Percentiles rank a stretch among this genome's conserved stretches.
phyloP scores from a whole-genome alignment of 2,888 invertebrate species.

The Nephrocerus scutellatus region DNA sequence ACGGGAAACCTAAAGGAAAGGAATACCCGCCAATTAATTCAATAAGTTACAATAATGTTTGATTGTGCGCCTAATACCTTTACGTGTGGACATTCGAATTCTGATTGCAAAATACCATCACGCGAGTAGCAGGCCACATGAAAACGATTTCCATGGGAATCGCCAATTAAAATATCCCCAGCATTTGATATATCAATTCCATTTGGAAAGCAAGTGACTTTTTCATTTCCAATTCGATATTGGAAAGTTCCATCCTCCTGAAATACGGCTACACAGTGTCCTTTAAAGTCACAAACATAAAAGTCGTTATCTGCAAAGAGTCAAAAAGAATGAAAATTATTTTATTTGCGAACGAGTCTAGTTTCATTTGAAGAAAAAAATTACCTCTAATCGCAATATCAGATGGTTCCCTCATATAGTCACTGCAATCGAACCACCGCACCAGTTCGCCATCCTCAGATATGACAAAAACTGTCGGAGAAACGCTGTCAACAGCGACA shows the following conservation, averaged over 20 bases:
- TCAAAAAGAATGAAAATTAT: constrained; percentile 14
- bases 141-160: constrained; percentile 95
- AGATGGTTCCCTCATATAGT: constrained; percentile 95
- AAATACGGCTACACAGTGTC: constrained; percentile 94
- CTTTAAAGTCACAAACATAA: constrained; percentile 97
- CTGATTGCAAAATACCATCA: constrained; percentile 78
- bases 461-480: constrained; percentile 91
- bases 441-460: constrained; percentile 86
- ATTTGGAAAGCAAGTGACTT: constrained; percentile 93
- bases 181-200: constrained; percentile 97
- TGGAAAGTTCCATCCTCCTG: constrained; percentile 86
- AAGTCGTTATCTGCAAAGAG: constrained; percentile 70
- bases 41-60: neutral
- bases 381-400: constrained; percentile 91
- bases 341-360: neutral
- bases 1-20: constrained; percentile 76
- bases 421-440: constrained; percentile 96
- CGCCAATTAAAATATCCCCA: constrained; percentile 92
- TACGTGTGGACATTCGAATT: constrained; percentile 95
- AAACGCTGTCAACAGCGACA: constrained; percentile 94
- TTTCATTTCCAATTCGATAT: constrained; percentile 91
- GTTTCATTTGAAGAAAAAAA: constrained; percentile 25
- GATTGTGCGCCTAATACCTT: constrained; percentile 59
- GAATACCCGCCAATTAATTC: constrained; percentile 3
- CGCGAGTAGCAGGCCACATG: constrained; percentile 93